Percentiles rank a stretch among this genome's conserved stretches.
Conservation (phyloP, 2,113 vertebrate species). For the Scomber japonicus region DNA sequence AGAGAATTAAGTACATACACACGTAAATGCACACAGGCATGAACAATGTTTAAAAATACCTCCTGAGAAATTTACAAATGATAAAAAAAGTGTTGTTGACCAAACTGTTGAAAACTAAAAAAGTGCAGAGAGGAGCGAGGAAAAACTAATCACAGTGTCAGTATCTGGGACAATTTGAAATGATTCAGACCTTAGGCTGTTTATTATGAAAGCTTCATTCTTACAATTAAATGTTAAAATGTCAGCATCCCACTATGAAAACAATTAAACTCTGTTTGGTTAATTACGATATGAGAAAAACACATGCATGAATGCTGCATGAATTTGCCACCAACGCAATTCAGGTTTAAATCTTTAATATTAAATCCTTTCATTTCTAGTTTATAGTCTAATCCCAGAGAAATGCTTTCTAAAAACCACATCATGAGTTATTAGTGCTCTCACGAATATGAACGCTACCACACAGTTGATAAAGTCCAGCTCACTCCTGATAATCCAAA, state of each 20-base stretch:
- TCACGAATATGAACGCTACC: background rate
- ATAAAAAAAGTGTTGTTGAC: too few species aligned
- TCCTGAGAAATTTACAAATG: background rate
- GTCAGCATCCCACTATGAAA: background rate
- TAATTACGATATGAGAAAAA: background rate
- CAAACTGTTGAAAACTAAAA: background rate
- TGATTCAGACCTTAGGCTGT: background rate
- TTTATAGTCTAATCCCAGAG: background rate
- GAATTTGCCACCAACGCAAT: background rate
- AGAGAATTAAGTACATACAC: slow-evolving; percentile 50
- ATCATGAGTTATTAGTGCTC: background rate
- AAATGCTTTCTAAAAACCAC: background rate
- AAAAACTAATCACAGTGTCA: background rate
- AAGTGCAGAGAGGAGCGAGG: background rate
- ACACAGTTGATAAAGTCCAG: background rate
- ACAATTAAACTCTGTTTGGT: background rate
- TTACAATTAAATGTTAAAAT: background rate
- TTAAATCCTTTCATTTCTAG: background rate
- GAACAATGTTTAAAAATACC: slow-evolving; percentile 30
- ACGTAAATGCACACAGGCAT: slow-evolving; percentile 9
- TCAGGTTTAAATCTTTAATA: background rate
- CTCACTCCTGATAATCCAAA: background rate
- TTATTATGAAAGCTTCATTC: background rate
- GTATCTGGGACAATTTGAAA: background rate
- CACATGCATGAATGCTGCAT: background rate